Evolutionary conservation across 2,113 vertebrate species (phyloP).

Genomic region (Bos javanicus): DNA sequence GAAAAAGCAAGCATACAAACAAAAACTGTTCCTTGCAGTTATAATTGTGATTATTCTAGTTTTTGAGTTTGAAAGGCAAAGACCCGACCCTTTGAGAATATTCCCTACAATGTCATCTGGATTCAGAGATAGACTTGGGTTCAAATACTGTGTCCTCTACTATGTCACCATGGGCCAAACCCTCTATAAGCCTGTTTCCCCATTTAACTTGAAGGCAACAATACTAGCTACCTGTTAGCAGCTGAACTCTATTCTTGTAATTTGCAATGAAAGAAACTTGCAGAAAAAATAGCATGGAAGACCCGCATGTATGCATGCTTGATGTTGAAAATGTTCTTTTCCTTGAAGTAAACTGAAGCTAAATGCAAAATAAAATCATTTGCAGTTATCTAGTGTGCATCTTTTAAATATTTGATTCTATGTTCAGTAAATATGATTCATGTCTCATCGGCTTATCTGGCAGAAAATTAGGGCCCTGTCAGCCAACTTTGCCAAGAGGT

Average conservation of each 20-base stretch:
- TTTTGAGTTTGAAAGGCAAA: not conserved
- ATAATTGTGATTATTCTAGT: not conserved
- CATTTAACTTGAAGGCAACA: not conserved
- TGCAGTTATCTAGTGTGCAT: not conserved
- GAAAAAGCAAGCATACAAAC: not conserved
- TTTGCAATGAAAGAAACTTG: not conserved
- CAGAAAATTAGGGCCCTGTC: not conserved
- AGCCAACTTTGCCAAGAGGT: not conserved
- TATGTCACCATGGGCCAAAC: not conserved
- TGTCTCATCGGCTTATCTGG: slow-evolving; percentile 9
- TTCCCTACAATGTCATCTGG: not conserved
- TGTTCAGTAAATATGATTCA: not conserved
- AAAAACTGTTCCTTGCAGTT: not conserved
- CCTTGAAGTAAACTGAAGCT: slow-evolving; percentile 28
- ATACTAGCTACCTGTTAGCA: not conserved
- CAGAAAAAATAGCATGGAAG: not conserved
- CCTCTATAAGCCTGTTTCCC: not conserved
- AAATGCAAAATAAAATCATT: slow-evolving; percentile 20
- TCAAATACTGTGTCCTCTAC: not conserved
- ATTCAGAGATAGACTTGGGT: not conserved
- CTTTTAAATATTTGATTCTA: not conserved
- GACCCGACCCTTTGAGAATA: not conserved
- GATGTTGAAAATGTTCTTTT: not conserved
- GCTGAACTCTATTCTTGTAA: not conserved
- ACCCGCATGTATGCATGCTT: not conserved